Evolutionary conservation across 2,797 vertebrate species (phyloP), one percentile per base, ranked within the genome.

Genomic region (Galaxias olidus): DNA sequence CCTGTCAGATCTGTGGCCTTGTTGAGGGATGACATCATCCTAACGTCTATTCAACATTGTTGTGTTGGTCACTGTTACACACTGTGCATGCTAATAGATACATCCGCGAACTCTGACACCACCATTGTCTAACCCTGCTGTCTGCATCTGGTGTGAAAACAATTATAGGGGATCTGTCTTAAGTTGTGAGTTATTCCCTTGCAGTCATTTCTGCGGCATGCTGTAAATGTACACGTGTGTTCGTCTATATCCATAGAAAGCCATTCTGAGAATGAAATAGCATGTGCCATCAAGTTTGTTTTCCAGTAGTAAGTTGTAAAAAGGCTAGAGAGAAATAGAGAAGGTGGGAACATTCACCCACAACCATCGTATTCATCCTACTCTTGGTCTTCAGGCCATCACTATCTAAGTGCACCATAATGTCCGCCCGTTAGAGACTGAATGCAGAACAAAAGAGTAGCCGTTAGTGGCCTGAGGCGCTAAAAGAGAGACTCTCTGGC

Each of bases 31-130:
- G 87, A 87, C 84, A 87, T 83, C 85, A 87, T 73, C 68, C 41
- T 15, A 53, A 41, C 71, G 72, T 87, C 79, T 77, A 86, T 86
- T 79, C 65, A 76, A 70, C 70, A 89, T 87, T 91, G 88, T 87
- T 84, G 73, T 64, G 49, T 13, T 45, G 69, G 68, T 63, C 63
- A 74, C 59, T 70, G 53, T 13, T 19, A 45, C 18, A 41, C 17
- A 4, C 47, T 61, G 52, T 19, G 52, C 65, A 72, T 82, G 74
- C 80, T 81, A 77, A 82, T 63, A 79, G 74, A 80, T 75, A 73
- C 72, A 73, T 83, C 79, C 68, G 62, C 63, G 66, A 62, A 63
- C 63, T 75, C 48, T 54, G 66, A 59, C 40, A 63, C 79, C 78
- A 65, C 72, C 40, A 55, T 19, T 75, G 80, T 83, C 65, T 63